Evolutionary conservation across 2,797 vertebrate species (phyloP).

Genomic region (Melanotaenia trifasciata): DNA sequence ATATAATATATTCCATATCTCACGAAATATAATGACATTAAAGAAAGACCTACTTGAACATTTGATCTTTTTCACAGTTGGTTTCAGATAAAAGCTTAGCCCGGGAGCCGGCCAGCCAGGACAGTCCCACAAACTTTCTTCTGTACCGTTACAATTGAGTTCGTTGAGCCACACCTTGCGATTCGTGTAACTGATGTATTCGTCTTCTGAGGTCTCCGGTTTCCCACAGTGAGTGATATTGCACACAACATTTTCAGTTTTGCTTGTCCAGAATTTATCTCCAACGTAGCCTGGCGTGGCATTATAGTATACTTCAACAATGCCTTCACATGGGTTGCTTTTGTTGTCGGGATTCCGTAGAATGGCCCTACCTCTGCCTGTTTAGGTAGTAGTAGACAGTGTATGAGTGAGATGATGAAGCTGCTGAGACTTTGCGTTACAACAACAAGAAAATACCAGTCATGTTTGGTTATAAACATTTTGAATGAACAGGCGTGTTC

Average conservation of each 20-base stretch:
- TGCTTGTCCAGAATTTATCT: fast-evolving
- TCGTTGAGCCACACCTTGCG: conserved; percentile 47
- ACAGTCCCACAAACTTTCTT: conserved; percentile 45
- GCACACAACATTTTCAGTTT: conserved; percentile 62
- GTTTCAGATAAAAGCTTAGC: fast-evolving
- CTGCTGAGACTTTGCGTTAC: too few relatives aligned
- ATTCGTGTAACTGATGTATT: fast-evolving
- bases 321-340: conserved; percentile 59
- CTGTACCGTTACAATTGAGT: neutral
- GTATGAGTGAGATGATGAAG: neutral
- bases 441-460: too few relatives aligned
- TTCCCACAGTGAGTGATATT: conserved; percentile 61
- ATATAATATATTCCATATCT: neutral
- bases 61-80: conserved; percentile 18
- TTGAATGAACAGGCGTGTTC: too few relatives aligned
- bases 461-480: too few relatives aligned
- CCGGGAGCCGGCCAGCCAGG: fast-evolving
- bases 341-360: neutral
- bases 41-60: conserved; percentile 68
- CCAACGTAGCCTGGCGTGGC: conserved; percentile 43
- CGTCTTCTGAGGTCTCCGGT: fast-evolving
- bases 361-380: conserved; percentile 35
- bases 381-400: neutral
- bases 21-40: neutral
- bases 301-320: conserved; percentile 30